Base-by-base conservation (phyloP, 2,888 invertebrate genomes). In the Ptilodon capucinus region DNA sequence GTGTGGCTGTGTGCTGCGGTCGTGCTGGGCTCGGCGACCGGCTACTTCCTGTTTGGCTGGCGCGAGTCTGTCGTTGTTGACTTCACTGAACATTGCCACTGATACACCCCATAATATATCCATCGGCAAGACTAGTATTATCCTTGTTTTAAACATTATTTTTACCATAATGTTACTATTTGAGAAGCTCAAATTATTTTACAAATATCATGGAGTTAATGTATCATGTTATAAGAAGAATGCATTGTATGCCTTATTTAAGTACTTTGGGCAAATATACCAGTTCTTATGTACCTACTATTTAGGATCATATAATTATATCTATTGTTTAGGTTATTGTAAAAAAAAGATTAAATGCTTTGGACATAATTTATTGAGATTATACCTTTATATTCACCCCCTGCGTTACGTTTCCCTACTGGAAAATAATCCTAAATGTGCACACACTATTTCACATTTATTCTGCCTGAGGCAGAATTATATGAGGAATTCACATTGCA, bases 21-120 rank as follows among this genome's bases (percentile, higher is more conserved):
- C 0, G 95, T 97, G 0, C 76, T 96, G 8, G 98, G 98, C 35
- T 97, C 97, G 1, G 97, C 96, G 1, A 92, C 95, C 9, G 98
- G 98, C 17, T 98, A 98, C 87, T 98, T 98, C 86, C 92, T 98
- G 35, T 98, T 98, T 77, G 98, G 98, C 46, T 98, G 98, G 98
- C 97, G 97, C 74, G 97, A 98, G 85, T 96, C 97, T 0, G 95
- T 97, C 11, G 95, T 97, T 43, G 97, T 98, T 2, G 98, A 98
- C 81, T 96, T 97, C 51, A 98, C 98, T 46, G 98, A 98, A 93
- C 98, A 98, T 84, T 98, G 98, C 88, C 98, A 98, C 92, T 97
- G 93, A 93, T 81, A 78, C 45, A 54, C 50, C 46, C 48, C 38
- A 45, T 50, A 48, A 51, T n/a, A n/a, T n/a, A 40, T 54, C 58